Base-by-base conservation (phyloP, 2,888 invertebrate species). In the Dromius quadrimaculatus region DNA sequence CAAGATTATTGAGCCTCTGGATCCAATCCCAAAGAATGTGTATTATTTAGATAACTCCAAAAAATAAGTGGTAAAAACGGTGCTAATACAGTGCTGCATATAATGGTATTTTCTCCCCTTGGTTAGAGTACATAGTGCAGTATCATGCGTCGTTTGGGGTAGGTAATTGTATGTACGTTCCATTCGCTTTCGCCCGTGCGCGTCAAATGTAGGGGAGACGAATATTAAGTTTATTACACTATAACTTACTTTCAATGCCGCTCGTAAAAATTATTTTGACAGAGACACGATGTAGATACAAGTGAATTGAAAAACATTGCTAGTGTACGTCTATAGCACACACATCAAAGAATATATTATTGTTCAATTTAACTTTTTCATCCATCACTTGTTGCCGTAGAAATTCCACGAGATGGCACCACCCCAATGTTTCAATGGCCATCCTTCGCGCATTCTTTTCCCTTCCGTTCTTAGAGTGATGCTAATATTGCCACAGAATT, bases 241-340 rank as follows among this genome's bases (percentile, higher is more conserved):
- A 65, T 65, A 38, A 65, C 54, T 65, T 65, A 65, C 43, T 28
- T 54, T 50, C 65, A 65, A 54, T 54, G 65, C 38, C 62, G 62
- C 13, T 65, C 54, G 65, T 65, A 65, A 65, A 65, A 65, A 65
- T 65, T 65, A 65, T 65, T 54, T 50, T 65, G 54, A 65, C 65
- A 65, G 65, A 50, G 47, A 65, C 54, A 54, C 65, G 50, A 54
- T 50, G 65, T 65, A 65, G 54, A 65, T 54, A 65, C 34, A 65
- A 32, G 34, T 3, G 54, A 65, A 65, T 65, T 65, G 54, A 65
- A 65, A 50, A 36, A 65, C 47, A 45, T 64, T 64, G 28, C 64
- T n/a, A n/a, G n/a, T n/a, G n/a, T n/a, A n/a, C n/a, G n/a, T n/a
- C n/a, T n/a, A n/a, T n/a, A n/a, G n/a, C n/a, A n/a, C n/a, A n/a